Conservation (phyloP, 2,888 invertebrate genomes). For the Mystacides longicornis region DNA sequence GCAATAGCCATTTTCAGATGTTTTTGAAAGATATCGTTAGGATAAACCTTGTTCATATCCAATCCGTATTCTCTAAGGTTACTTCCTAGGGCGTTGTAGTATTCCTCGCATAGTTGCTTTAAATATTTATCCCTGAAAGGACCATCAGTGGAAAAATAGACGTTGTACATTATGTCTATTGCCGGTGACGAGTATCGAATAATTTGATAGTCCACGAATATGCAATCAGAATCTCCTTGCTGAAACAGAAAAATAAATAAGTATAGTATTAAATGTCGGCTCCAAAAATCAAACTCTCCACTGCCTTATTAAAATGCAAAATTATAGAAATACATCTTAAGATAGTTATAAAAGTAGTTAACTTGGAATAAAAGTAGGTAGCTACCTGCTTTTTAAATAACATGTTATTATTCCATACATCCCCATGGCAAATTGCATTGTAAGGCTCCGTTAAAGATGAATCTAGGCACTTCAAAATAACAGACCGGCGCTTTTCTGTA, state of each 20-base stretch:
- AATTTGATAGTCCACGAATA: neutral
- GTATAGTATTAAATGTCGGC: too few relatives aligned
- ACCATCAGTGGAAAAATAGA: neutral
- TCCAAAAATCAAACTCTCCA: too few relatives aligned
- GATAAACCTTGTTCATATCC: neutral
- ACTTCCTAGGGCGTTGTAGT: neutral
- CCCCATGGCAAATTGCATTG: constrained; percentile 20
- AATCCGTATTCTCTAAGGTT: neutral
- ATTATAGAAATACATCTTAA: too few relatives aligned
- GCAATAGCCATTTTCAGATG: neutral
- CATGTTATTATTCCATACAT: constrained; percentile 21
- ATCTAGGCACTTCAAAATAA: neutral
- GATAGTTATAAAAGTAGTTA: too few relatives aligned
- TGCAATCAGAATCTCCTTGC: neutral
- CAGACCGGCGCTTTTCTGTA: neutral
- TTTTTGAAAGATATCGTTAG: neutral
- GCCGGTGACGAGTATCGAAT: neutral
- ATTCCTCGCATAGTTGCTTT: neutral
- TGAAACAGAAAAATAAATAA: neutral
- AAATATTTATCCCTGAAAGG: neutral
- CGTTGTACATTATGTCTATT: neutral
- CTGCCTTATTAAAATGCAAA: too few relatives aligned
- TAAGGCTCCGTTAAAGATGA: constrained; percentile 6
- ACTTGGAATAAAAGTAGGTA: too few relatives aligned
- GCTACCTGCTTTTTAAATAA: constrained; percentile 22